Evolutionary conservation across 2,888 invertebrate species (phyloP).

Genomic region (Ernsta delagoae): DNA sequence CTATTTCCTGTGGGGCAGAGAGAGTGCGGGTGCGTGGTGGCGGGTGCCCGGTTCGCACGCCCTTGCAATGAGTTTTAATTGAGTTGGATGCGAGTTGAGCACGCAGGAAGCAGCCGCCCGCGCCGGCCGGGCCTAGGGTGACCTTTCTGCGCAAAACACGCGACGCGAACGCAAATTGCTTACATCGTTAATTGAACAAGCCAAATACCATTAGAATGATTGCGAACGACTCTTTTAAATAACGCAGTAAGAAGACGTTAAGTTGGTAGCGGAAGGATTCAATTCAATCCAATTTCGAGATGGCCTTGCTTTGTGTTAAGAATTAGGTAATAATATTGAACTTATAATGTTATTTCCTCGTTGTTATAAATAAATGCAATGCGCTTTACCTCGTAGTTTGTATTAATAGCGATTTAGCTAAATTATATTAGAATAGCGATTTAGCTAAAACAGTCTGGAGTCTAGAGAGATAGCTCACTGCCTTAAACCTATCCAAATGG

Average conservation of each 20-base stretch:
- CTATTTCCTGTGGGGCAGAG: conserved; percentile 73
- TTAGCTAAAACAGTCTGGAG: too few species aligned
- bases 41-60: conserved; percentile 73
- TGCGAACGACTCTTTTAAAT: conserved; percentile 17
- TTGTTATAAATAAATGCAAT: not conserved
- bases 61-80: conserved; percentile 82
- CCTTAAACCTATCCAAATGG: too few species aligned
- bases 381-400: not conserved
- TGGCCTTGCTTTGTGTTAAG: not conserved
- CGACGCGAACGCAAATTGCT: conserved; percentile 20
- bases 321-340: not conserved
- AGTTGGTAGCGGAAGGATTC: conserved; percentile 1
- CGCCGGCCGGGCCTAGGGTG: conserved; percentile 72
- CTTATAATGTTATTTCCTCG: not conserved
- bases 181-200: conserved; percentile 32
- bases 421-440: too few species aligned
- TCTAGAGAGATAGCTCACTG: too few species aligned
- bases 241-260: conserved; percentile 4
- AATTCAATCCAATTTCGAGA: conserved; percentile 8
- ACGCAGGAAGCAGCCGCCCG: conserved; percentile 73
- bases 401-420: too few species aligned
- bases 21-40: conserved; percentile 48
- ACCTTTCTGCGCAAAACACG: conserved; percentile 52
- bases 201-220: conserved; percentile 32
- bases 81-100: conserved; percentile 54